A percentile compares a stretch with the other conserved stretches of the same genome.
These are phyloP conservation scores for Pagetopsis macropterus DNA, from an alignment of 2,797 vertebrate genomes.

Conservation along the genomic window DNA sequence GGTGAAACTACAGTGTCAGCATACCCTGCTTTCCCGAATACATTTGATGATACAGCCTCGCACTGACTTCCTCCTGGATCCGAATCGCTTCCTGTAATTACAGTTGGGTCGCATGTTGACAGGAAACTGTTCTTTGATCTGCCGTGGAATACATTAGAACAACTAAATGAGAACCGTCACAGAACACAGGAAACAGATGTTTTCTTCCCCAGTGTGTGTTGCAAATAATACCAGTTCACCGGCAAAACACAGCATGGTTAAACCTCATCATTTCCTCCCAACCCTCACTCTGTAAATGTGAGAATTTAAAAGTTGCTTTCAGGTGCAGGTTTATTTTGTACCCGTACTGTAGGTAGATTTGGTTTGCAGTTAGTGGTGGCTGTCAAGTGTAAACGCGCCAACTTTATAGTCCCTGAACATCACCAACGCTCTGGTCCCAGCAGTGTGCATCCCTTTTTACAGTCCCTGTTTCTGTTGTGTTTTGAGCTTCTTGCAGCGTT, in stretches of 20 bases:
- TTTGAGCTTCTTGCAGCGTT: no score
- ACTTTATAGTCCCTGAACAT: no score
- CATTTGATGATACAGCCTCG: slow-evolving; percentile 78
- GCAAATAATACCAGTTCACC: neutral
- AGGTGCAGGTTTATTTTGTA: no score
- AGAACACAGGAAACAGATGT: neutral
- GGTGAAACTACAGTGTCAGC: neutral
- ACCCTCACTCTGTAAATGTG: neutral
- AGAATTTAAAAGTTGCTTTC: neutral
- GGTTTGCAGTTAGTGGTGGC: no score
- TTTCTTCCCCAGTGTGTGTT: neutral
- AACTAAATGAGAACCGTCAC: neutral
- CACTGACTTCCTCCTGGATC: slow-evolving; percentile 49
- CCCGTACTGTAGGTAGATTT: no score
- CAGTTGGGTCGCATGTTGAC: slow-evolving; percentile 77
- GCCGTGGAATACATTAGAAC: slow-evolving; percentile 27
- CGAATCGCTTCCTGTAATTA: slow-evolving; percentile 67
- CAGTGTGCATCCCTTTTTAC: no score
- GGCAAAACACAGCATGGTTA: neutral
- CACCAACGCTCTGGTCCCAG: no score
- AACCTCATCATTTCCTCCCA: neutral
- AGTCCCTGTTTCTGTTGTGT: no score
- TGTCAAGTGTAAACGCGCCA: no score
- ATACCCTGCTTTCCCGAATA: slow-evolving; percentile 66
- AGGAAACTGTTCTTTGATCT: slow-evolving; percentile 73